Conservation (phyloP, 2,888 invertebrate species). For the Meteorus colon region DNA sequence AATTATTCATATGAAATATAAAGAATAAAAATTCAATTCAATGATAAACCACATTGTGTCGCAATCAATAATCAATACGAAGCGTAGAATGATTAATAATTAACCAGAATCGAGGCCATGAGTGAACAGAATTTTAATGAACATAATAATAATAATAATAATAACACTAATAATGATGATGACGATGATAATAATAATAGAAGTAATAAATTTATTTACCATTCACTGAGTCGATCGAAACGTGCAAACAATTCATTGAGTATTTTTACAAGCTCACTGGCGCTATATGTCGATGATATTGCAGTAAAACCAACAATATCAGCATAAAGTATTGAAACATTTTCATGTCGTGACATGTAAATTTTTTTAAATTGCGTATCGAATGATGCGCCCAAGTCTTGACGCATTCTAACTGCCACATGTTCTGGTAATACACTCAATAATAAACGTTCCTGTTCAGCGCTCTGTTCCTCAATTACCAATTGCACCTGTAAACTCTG, state of each 20-base stretch:
- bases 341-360: conserved; percentile 97
- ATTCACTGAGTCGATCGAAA: conserved; percentile 87
- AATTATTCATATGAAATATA: no score
- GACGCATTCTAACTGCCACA: conserved; percentile 96
- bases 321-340: conserved; percentile 97
- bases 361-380: conserved; percentile 98
- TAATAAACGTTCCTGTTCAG: conserved; percentile 93
- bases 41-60: no score
- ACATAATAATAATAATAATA: no score
- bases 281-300: conserved; percentile 95
- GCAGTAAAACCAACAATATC: conserved; percentile 99
- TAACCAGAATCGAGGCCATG: no score
- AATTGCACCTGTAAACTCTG: conserved; percentile 93
- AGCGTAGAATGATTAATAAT: no score
- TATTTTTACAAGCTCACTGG: conserved; percentile 96
- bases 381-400: conserved; percentile 89
- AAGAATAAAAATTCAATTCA: no score
- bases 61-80: no score
- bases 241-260: conserved; percentile 96
- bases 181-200: no score
- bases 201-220: conserved; percentile 55
- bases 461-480: conserved; percentile 94
- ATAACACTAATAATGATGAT: no score
- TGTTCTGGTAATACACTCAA: conserved; percentile 96
- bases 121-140: no score